A percentile compares a stretch with the other conserved stretches of the same genome.
These are phyloP conservation scores for Diplosoma virens DNA, from an alignment of 23 tunicate genomes.

Conservation along the genomic window DNA sequence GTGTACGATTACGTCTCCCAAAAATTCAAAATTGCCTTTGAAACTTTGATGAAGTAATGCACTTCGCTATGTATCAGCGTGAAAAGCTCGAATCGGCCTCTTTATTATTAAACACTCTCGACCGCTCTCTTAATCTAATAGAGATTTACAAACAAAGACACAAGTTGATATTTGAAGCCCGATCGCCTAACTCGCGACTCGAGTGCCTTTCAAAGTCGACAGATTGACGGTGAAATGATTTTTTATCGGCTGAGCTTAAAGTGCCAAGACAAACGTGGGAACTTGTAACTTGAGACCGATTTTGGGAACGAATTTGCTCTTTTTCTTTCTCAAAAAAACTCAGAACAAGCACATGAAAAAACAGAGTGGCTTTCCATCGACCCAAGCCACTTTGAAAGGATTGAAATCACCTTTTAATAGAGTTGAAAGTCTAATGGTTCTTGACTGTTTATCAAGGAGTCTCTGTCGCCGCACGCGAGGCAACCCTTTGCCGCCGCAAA, in stretches of 20 bases:
- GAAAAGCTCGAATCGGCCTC: no score
- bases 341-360: conserved; percentile 4
- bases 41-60: no score
- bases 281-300: conserved; percentile 33
- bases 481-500: no score
- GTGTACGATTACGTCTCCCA: no score
- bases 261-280: conserved; percentile 37
- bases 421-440: no score
- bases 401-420: background rate
- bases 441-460: no score
- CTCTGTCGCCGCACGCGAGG: no score
- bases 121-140: background rate
- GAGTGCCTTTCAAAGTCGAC: background rate
- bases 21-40: no score
- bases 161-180: background rate
- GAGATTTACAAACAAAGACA: background rate
- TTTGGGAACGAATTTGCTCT: background rate
- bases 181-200: background rate
- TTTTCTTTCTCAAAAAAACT: background rate
- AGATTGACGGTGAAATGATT: no score
- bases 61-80: no score
- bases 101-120: no score
- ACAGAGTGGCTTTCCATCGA: conserved; percentile 3
- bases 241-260: background rate
- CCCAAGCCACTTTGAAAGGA: background rate